Percentiles rank a stretch among this genome's conserved stretches.
These are phyloP conservation scores for Lamellibrachia luymesi DNA, from an alignment of 1,140 invertebrate genomes.

Conservation along the genomic window DNA sequence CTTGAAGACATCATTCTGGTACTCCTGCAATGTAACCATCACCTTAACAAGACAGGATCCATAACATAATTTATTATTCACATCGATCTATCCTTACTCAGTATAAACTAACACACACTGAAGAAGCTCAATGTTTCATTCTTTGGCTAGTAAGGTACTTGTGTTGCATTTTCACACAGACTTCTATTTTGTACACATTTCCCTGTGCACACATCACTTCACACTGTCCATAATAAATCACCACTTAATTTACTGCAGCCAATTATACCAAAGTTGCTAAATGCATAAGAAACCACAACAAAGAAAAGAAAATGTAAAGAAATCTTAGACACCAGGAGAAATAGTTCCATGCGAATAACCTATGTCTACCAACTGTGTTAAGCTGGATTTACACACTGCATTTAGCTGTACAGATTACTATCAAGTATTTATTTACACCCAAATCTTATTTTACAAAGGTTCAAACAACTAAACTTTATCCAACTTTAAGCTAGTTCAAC, in stretches of 20 bases:
- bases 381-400: background rate
- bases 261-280: background rate
- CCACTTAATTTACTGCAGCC: background rate
- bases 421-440: too few relatives aligned
- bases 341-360: background rate
- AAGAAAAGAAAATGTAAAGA: background rate
- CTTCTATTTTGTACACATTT: background rate
- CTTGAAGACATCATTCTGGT: background rate
- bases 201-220: background rate
- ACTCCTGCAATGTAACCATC: background rate
- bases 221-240: background rate
- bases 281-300: background rate
- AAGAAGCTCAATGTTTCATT: background rate
- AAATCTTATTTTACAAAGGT: background rate
- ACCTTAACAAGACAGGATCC: background rate
- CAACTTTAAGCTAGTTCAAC: background rate
- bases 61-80: background rate
- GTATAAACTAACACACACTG: background rate
- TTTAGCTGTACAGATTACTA: background rate
- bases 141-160: background rate
- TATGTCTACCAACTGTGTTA: background rate
- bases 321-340: background rate
- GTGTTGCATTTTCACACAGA: background rate
- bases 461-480: background rate
- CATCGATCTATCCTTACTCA: background rate